Conservation (phyloP, 2,797 vertebrate genomes). For the Arremon brunneinucha region DNA sequence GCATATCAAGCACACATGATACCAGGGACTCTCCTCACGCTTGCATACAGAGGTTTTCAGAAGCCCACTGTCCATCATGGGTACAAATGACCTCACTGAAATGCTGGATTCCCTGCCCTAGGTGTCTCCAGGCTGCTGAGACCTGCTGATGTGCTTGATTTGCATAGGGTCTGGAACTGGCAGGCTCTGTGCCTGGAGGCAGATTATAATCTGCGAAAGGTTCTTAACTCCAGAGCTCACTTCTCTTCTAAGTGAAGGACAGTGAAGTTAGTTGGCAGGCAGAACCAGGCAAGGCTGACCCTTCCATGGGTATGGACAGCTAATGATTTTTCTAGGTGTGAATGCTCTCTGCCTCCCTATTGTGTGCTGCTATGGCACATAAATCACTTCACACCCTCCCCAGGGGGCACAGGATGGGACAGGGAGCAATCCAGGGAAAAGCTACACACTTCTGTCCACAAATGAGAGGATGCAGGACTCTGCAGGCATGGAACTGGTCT, state of each 20-base stretch:
- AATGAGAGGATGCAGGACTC: not conserved
- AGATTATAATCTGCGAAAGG: not conserved
- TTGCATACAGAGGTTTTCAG: not conserved
- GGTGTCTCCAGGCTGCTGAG: not conserved
- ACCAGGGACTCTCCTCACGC: not conserved
- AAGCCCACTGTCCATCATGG: not conserved
- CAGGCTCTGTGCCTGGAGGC: not conserved
- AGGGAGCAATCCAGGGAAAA: not conserved
- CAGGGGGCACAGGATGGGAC: not conserved
- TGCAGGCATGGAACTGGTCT: not conserved
- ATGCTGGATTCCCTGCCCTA: not conserved
- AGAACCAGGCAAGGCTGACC: not conserved
- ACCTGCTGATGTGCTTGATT: not conserved
- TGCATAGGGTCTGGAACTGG: not conserved
- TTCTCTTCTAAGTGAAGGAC: not conserved
- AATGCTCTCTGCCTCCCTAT: not conserved
- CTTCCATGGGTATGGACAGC: fast-evolving
- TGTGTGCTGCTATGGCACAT: not conserved
- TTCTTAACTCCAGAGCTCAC: not conserved
- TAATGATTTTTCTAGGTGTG: not conserved
- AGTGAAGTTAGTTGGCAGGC: not conserved
- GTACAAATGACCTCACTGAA: not conserved
- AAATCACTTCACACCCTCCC: not conserved
- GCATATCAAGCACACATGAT: not conserved
- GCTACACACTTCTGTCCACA: not conserved